A percentile compares a stretch with the other conserved stretches of the same genome.
phyloP scores from a whole-genome alignment of 2,113 vertebrate genomes.

The Platycercus adscitus region DNA sequence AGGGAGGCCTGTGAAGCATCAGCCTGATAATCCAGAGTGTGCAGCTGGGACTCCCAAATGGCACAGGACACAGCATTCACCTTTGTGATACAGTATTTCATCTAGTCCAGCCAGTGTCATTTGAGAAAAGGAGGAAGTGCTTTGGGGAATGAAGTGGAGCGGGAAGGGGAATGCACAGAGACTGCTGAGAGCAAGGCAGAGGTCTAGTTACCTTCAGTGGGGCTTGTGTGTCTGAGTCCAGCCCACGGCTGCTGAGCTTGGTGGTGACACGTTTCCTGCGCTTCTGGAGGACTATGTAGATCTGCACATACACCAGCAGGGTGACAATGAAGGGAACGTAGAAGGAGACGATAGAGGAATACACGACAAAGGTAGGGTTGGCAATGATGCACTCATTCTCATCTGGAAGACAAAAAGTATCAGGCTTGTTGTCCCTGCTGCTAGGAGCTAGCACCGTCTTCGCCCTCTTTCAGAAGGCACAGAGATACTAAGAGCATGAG shows the following conservation, averaged over 20 bases:
- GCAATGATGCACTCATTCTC: conserved; percentile 83
- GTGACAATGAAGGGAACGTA: conserved; percentile 87
- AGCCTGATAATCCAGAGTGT: accelerated
- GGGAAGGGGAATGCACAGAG: not conserved
- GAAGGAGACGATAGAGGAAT: conserved; percentile 86
- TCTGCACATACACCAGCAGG: conserved; percentile 85
- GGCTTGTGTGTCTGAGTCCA: conserved; percentile 66
- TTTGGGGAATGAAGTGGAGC: not conserved
- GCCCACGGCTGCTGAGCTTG: conserved; percentile 76
- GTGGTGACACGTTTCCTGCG: conserved; percentile 83
- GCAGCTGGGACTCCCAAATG: accelerated
- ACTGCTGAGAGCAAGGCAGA: not conserved
- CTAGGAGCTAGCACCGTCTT: not conserved
- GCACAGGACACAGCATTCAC: not conserved
- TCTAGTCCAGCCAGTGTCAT: not conserved
- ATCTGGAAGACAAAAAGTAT: conserved; percentile 63
- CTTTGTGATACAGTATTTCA: accelerated
- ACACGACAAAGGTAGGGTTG: conserved; percentile 85
- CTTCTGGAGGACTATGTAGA: conserved; percentile 81
- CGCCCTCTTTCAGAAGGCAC: not conserved
- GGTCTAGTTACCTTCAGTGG: conserved; percentile 75
- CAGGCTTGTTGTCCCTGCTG: not conserved
- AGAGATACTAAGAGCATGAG: not conserved
- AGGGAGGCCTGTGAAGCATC: not conserved
- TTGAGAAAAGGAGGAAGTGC: not conserved